phyloP scores from a whole-genome alignment of 2,888 invertebrate genomes.

The Ceratothoa steindachneri region DNA sequence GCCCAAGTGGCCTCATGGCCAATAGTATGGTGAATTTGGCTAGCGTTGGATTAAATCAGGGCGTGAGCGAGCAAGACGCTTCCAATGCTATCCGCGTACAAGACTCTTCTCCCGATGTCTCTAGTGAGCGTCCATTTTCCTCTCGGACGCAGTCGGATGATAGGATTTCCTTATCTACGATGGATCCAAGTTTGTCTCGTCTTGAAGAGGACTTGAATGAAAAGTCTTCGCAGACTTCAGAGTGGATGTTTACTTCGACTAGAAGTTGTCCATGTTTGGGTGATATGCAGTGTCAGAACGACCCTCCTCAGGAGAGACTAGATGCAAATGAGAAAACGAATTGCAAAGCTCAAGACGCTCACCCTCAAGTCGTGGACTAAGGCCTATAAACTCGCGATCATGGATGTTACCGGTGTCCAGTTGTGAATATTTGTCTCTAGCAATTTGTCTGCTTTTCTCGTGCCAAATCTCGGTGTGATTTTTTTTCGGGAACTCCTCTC shows the following conservation, averaged over 20 bases:
- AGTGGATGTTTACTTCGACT: not conserved
- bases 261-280: not conserved
- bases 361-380: too few relatives aligned
- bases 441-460: too few relatives aligned
- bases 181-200: not conserved
- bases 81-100: not conserved
- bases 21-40: conserved; percentile 46
- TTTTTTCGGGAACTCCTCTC: too few relatives aligned
- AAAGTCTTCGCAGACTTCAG: not conserved
- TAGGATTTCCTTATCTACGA: not conserved
- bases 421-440: too few relatives aligned
- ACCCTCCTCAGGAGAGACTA: not conserved
- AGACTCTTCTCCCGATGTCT: not conserved
- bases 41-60: conserved; percentile 42
- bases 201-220: not conserved
- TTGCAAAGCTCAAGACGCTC: too few relatives aligned
- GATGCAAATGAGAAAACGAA: not conserved
- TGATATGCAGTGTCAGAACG: not conserved
- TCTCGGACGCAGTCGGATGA: not conserved
- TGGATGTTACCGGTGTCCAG: too few relatives aligned
- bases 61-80: conserved; percentile 26
- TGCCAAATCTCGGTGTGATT: too few relatives aligned
- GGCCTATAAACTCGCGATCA: too few relatives aligned
- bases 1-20: conserved; percentile 39
- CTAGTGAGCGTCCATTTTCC: not conserved